Base-by-base conservation (phyloP, 1,140 invertebrate genomes). In the Teleopsis dalmanni region DNA sequence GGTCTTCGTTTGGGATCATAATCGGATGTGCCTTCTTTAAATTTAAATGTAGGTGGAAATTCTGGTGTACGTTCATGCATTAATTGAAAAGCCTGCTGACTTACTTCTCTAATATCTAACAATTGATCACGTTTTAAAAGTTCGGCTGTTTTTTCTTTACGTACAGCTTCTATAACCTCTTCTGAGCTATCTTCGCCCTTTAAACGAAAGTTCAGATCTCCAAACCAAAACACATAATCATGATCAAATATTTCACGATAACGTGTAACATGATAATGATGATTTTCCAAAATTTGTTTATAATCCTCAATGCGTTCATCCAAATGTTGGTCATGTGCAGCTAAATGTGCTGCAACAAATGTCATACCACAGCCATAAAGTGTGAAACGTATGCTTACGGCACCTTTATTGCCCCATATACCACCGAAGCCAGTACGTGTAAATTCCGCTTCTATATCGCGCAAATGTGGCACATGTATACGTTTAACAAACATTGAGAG, bases 161-260 rank as follows among this genome's bases (percentile, higher is more conserved):
- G 71, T 2, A 77, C 49, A 4, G 76, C 67, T 3, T 65, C 58
- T 4, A 80, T 76, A 23, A 95, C 89, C 52, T 87, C 82, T 47
- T 78, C 72, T 0, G 83, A 74, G 1, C 78, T 76, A 48, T 81
- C 75, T 11, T 74, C 75, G 50, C 80, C 80, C 18, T 82, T 65
- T 8, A 95, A 74, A 1, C 94, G 83, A 69, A 96, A 97, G 70
- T 97, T 97, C 33, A 96, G 73, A 62, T 96, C 93, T 3, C 94
- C 94, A 55, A 95, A 81, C 91, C 91, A 96, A 70, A 97, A 94
- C 10, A 94, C 82, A 67, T 95, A 95, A 85, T 95, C 92, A 65
- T 96, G 91, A 66, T 82, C 91, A 54, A 93, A 80, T 55, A 97
- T 94, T 63, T 84, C 84, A 3, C 78, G 77, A 27, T 86, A 89